A percentile compares a stretch with the other conserved stretches of the same genome.
Conservation (phyloP, 2,113 vertebrate species). For the Dipodomys merriami region DNA sequence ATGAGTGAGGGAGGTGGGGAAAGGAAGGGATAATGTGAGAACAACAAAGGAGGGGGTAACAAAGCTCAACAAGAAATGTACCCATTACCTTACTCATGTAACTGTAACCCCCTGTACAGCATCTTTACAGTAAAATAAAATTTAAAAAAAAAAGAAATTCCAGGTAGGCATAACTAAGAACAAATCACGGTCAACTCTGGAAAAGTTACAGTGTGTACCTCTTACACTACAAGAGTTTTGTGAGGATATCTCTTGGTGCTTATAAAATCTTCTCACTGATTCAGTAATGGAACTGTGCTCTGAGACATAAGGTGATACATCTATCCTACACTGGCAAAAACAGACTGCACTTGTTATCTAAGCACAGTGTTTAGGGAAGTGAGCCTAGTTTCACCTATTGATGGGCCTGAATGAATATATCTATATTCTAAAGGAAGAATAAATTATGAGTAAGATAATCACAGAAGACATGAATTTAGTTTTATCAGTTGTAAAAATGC, state of each 20-base stretch:
- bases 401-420: neutral
- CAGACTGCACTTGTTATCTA: neutral
- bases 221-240: neutral
- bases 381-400: neutral
- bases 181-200: neutral
- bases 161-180: neutral
- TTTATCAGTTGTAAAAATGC: neutral
- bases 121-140: no score
- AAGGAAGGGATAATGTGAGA: no score
- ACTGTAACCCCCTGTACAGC: no score
- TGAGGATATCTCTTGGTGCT: neutral
- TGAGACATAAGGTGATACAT: neutral
- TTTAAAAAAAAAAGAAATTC: neutral
- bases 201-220: neutral
- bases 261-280: neutral
- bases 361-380: neutral
- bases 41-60: no score
- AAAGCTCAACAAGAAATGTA: no score
- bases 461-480: constrained; percentile 22
- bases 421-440: neutral
- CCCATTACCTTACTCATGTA: no score
- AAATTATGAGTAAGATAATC: neutral
- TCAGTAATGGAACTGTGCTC: neutral
- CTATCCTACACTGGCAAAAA: neutral
- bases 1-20: no score